Evolutionary conservation across 2,797 vertebrate species (phyloP).

Genomic region (Capromys pilorides): DNA sequence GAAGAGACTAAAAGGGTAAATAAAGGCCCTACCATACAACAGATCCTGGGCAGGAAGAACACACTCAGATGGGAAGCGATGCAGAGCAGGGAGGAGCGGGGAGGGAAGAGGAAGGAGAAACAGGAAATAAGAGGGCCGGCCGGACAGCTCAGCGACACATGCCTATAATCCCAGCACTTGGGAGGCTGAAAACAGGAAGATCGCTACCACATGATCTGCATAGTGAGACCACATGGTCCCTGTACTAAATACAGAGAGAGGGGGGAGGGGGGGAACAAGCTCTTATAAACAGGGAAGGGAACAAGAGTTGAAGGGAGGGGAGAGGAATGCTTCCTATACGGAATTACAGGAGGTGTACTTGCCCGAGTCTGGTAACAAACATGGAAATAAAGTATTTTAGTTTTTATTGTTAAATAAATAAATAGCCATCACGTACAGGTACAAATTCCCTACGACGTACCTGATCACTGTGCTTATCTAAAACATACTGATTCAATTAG

Average conservation of each 20-base stretch:
- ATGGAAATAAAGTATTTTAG: no score
- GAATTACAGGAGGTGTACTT: no score
- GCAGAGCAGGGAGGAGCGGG: neutral
- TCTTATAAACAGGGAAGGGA: neutral
- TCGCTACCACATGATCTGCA: no score
- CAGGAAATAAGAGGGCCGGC: no score
- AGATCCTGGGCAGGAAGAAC: neutral
- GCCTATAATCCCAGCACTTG: no score
- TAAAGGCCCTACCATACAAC: neutral
- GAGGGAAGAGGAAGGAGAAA: neutral
- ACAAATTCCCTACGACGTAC: neutral
- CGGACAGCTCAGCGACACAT: no score
- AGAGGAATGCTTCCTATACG: neutral
- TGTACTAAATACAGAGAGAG: neutral
- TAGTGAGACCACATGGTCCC: no score
- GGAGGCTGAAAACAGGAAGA: no score
- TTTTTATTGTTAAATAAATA: no score
- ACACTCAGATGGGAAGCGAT: neutral
- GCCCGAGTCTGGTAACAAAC: no score
- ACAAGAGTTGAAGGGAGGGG: neutral
- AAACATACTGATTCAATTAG: neutral
- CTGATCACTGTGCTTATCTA: neutral
- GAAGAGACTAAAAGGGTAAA: neutral
- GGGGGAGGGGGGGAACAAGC: neutral
- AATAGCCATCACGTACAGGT: neutral